Conservation (phyloP, 2,113 vertebrate species). For the Rattus norvegicus region DNA sequence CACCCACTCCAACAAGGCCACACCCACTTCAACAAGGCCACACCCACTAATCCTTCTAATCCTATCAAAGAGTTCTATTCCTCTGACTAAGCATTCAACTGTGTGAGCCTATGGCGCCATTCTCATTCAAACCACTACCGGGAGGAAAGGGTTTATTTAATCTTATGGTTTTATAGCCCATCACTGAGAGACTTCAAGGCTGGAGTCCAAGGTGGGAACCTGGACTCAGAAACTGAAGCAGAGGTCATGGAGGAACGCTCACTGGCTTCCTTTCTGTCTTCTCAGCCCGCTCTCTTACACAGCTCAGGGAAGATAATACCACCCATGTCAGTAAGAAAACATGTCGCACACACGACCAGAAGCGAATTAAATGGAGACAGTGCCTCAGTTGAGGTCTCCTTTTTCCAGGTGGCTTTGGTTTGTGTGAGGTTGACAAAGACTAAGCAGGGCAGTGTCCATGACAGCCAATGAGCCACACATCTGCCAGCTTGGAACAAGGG, state of each 20-base stretch:
- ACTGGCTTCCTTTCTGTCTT: background rate
- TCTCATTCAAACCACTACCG: background rate
- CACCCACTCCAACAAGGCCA: background rate
- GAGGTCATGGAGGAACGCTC: background rate
- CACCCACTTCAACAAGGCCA: background rate
- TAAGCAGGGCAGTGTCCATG: background rate
- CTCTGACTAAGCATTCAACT: background rate
- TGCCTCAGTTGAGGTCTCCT: background rate
- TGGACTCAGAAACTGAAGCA: background rate
- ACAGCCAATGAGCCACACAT: rapidly evolving
- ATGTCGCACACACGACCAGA: background rate
- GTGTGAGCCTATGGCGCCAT: background rate
- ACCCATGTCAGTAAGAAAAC: background rate
- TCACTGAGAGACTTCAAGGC: background rate
- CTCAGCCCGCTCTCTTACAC: background rate
- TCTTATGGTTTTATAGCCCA: background rate
- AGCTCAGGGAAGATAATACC: background rate
- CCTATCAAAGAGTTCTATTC: background rate
- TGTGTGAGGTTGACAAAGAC: background rate
- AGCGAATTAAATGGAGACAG: background rate
- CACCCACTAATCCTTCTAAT: background rate
- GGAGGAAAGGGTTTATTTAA: background rate
- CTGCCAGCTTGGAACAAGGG: rapidly evolving
- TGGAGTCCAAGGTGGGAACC: background rate
- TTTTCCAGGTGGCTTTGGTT: background rate